phyloP scores from a whole-genome alignment of 2,888 invertebrate species.

The Acrocyrtus sp. region DNA sequence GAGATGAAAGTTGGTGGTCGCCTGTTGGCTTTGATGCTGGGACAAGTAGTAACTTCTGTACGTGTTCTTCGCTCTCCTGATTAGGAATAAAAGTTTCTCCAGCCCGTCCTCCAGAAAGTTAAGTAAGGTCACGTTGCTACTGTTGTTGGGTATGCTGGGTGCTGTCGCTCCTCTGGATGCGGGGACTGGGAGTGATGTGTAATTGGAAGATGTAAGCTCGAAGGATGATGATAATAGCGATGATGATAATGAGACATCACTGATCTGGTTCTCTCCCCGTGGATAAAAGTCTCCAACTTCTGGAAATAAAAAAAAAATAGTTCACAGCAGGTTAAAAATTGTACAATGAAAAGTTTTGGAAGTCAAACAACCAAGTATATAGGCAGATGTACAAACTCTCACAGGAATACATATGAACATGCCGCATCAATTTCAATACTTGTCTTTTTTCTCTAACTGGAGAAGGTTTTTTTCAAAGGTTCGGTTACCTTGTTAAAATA shows the following conservation, averaged over 20 bases:
- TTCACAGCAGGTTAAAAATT: too few relatives aligned
- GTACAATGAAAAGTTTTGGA: too few relatives aligned
- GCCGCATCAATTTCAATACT: constrained; percentile 7
- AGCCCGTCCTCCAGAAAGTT: constrained; percentile 44
- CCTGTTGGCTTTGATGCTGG: background rate
- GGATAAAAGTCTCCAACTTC: background rate
- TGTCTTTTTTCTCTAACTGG: too few relatives aligned
- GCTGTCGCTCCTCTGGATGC: background rate
- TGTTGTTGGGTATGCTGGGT: background rate
- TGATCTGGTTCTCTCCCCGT: constrained; percentile 9
- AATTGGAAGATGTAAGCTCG: constrained; percentile 32
- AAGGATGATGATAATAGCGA: background rate
- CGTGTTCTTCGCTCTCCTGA: constrained; percentile 40
- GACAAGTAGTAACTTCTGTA: constrained; percentile 33
- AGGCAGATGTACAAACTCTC: constrained; percentile 13
- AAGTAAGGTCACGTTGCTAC: constrained; percentile 41
- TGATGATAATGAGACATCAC: constrained; percentile 22
- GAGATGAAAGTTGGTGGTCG: background rate
- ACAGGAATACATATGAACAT: constrained; percentile 1
- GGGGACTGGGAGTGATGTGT: background rate
- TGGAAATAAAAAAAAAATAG: constrained; percentile 22
- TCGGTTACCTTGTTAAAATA: too few relatives aligned
- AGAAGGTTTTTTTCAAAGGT: too few relatives aligned
- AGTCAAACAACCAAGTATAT: too few relatives aligned
- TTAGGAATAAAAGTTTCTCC: constrained; percentile 41